Percentiles rank a stretch among this genome's conserved stretches.
Conservation (phyloP, 2,797 vertebrate species). For the Hydrophis major region DNA sequence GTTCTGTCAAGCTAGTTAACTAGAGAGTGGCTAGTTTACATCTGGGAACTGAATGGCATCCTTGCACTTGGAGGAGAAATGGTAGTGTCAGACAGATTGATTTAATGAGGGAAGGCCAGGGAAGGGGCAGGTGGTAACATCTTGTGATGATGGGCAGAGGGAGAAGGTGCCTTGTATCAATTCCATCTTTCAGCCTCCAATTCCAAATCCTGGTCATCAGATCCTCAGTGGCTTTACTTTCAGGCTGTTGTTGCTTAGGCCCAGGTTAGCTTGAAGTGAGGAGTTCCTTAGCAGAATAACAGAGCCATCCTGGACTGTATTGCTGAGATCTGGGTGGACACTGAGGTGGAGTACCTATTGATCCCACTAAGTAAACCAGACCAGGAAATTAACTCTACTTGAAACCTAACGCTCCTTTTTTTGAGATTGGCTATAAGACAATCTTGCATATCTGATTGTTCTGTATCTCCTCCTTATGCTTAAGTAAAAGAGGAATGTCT, state of each 20-base stretch:
- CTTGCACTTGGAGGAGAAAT: background rate
- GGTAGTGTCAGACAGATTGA: background rate
- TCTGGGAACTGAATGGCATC: background rate
- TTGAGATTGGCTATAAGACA: background rate
- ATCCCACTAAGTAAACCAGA: background rate
- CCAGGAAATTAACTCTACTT: background rate
- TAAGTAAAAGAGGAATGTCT: background rate
- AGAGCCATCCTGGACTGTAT: background rate
- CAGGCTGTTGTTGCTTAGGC: background rate
- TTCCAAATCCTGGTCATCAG: background rate
- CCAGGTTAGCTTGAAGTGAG: background rate
- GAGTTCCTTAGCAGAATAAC: background rate
- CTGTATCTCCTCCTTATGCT: background rate
- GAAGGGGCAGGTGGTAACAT: background rate
- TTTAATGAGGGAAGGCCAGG: background rate
- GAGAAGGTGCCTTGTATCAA: background rate
- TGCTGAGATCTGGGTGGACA: background rate
- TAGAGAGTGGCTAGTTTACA: background rate
- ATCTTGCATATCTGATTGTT: background rate
- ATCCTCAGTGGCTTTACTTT: background rate
- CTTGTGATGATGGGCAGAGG: background rate
- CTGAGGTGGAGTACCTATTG: background rate
- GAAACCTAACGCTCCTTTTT: background rate
- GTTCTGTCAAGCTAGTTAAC: background rate
- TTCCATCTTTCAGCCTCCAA: background rate